Evolutionary conservation across 1,140 invertebrate genomes (phyloP).

Genomic region (Penaeus japonicus): DNA sequence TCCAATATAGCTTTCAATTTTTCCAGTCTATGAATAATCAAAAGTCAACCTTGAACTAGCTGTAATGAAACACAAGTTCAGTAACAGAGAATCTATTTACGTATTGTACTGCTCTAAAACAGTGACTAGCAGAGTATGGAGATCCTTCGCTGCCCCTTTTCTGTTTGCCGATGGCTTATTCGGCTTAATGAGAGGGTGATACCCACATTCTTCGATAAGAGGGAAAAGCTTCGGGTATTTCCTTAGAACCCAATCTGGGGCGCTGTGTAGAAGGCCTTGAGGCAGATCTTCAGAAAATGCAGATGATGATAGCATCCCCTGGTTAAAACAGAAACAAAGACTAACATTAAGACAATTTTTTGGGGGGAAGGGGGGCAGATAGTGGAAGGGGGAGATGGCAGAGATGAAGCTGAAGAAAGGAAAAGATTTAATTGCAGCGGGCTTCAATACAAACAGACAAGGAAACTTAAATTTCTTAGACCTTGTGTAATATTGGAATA

Average conservation of each 20-base stretch:
- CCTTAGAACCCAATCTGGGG: background rate
- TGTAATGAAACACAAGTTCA: too few species aligned
- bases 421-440: too few species aligned
- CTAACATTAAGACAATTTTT: background rate
- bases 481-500: too few species aligned
- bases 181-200: background rate
- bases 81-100: too few species aligned
- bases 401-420: too few species aligned
- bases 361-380: too few species aligned
- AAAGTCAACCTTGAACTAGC: too few species aligned
- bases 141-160: background rate
- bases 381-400: too few species aligned
- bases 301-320: slow-evolving; percentile 25
- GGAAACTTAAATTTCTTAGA: too few species aligned
- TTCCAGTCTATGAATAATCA: too few species aligned
- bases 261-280: slow-evolving; percentile 11
- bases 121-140: background rate
- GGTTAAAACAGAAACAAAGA: background rate
- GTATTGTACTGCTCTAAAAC: background rate
- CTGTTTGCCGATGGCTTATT: background rate
- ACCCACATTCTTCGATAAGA: slow-evolving; percentile 15
- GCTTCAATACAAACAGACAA: too few species aligned
- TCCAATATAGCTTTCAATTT: too few species aligned
- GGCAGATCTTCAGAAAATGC: slow-evolving; percentile 14
- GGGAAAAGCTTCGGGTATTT: background rate